phyloP scores from a whole-genome alignment of 2,888 invertebrate genomes.

The Coelinius sp. region DNA sequence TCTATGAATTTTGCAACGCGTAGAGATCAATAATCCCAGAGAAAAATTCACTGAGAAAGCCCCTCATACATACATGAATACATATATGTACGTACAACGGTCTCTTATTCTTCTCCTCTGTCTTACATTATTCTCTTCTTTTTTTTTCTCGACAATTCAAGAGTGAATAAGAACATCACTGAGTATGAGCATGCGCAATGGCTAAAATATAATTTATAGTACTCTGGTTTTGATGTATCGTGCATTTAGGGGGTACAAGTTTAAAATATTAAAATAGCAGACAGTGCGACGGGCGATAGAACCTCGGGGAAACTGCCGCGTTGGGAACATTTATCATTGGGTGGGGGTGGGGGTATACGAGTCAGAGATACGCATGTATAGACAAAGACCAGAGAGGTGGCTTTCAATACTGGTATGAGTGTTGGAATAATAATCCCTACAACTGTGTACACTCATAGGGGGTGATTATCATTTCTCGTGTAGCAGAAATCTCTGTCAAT shows the following conservation, averaged over 20 bases:
- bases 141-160: conserved; percentile 36
- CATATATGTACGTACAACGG: conserved; percentile 8
- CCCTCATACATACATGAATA: conserved; percentile 4
- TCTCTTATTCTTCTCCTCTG: conserved; percentile 5
- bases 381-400: conserved; percentile 33
- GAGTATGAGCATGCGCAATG: conserved; percentile 40
- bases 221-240: conserved; percentile 58
- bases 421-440: conserved; percentile 14
- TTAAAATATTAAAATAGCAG: conserved; percentile 65
- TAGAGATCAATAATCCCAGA: conserved; percentile 14
- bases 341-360: too few relatives aligned
- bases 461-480: conserved; percentile 6
- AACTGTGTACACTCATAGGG: background rate
- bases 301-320: conserved; percentile 54
- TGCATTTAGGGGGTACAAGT: conserved; percentile 60
- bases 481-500: conserved; percentile 3
- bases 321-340: conserved; percentile 47
- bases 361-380: conserved; percentile 41
- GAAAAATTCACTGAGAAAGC: conserved; percentile 7
- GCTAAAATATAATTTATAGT: conserved; percentile 58
- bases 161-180: conserved; percentile 33
- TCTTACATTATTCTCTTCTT: background rate
- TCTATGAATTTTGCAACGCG: background rate
- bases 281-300: conserved; percentile 54
- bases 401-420: conserved; percentile 7